phyloP scores from a whole-genome alignment of 2,888 invertebrate species.

The Hesperia comma region DNA sequence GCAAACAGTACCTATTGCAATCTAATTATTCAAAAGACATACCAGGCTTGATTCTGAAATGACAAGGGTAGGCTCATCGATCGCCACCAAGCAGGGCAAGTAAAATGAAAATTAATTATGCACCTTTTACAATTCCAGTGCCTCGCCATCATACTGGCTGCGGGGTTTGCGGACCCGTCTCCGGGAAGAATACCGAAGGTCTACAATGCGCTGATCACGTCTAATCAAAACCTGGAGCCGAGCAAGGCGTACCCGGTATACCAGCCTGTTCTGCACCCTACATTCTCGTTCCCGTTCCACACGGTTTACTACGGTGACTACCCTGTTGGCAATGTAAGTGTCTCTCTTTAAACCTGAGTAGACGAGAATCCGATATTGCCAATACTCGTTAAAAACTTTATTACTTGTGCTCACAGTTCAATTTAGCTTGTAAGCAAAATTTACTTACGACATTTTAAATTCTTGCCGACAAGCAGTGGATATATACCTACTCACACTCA shows the following conservation, averaged over 20 bases:
- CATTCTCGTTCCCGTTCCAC: slow-evolving; percentile 77
- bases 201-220: slow-evolving; percentile 91
- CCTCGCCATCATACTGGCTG: slow-evolving; percentile 53
- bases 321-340: slow-evolving; percentile 65
- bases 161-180: slow-evolving; percentile 60
- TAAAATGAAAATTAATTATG: not conserved
- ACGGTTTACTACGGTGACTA: slow-evolving; percentile 69
- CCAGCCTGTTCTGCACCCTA: slow-evolving; percentile 87
- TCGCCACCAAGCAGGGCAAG: too few relatives aligned
- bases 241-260: slow-evolving; percentile 90
- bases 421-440: too few relatives aligned
- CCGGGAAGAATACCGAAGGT: slow-evolving; percentile 88
- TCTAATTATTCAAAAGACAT: too few relatives aligned
- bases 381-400: too few relatives aligned
- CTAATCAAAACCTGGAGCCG: slow-evolving; percentile 89
- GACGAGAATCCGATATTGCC: too few relatives aligned
- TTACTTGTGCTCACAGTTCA: too few relatives aligned
- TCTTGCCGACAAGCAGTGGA: too few relatives aligned
- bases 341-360: not conserved
- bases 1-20: too few relatives aligned
- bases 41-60: too few relatives aligned
- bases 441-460: too few relatives aligned
- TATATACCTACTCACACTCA: too few relatives aligned
- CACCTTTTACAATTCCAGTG: slow-evolving; percentile 58
- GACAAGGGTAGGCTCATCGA: too few relatives aligned